Evolutionary conservation across 2,797 vertebrate genomes (phyloP).

Genomic region (Lithobates sylvaticus): DNA sequence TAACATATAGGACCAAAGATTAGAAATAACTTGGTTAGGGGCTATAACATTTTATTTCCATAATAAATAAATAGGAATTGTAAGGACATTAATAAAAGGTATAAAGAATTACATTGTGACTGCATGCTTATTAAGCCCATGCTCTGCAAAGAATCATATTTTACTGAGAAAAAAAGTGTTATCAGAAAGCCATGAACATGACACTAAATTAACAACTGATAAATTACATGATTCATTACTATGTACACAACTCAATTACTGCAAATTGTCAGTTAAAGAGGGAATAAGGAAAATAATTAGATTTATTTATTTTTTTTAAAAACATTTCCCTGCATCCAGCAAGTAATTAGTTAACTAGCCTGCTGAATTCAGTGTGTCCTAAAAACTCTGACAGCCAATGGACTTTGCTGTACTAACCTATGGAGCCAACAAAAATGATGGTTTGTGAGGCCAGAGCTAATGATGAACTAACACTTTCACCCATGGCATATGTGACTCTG

Average conservation of each 20-base stretch:
- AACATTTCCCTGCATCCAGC: no score
- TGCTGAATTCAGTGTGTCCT: no score
- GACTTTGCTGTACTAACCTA: no score
- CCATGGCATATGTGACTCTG: no score
- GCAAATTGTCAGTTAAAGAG: not conserved
- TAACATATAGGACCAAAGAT: constrained; percentile 48
- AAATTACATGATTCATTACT: not conserved
- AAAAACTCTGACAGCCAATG: no score
- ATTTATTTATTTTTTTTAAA: no score
- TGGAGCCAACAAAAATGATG: no score
- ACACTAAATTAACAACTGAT: not conserved
- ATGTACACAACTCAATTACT: not conserved
- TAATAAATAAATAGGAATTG: not conserved
- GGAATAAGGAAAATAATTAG: not conserved
- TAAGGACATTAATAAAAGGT: constrained; percentile 21
- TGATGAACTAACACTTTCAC: no score
- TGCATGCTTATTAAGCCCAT: constrained; percentile 53
- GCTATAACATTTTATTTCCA: not conserved
- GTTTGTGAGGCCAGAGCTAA: no score
- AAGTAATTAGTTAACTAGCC: no score
- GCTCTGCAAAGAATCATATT: constrained; percentile 15
- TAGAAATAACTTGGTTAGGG: not conserved
- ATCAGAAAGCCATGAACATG: not conserved
- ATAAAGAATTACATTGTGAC: constrained; percentile 32
- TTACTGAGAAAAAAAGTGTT: constrained; percentile 10